Conservation (phyloP, 2,888 invertebrate species). For the Diabrotica balteata region DNA sequence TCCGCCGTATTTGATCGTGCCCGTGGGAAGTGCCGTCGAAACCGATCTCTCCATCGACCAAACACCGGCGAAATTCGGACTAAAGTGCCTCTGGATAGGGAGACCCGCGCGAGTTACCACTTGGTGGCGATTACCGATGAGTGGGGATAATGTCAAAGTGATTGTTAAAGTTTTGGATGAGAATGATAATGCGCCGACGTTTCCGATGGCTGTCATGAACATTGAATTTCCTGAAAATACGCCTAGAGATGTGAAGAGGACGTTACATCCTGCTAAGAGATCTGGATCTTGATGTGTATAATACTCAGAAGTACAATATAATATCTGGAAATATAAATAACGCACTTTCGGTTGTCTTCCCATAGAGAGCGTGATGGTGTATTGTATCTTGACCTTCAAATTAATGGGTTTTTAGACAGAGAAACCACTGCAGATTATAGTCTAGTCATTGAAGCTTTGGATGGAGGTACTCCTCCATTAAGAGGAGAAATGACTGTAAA, state of each 20-base stretch:
- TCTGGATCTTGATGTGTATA: conserved; percentile 85
- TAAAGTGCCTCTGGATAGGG: conserved; percentile 84
- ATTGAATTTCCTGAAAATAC: conserved; percentile 95
- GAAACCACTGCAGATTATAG: conserved; percentile 89
- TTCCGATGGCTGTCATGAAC: conserved; percentile 80
- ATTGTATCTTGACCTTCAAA: conserved; percentile 90
- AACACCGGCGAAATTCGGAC: conserved; percentile 93
- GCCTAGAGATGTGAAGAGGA: conserved; percentile 91
- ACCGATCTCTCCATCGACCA: conserved; percentile 86
- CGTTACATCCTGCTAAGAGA: conserved; percentile 91
- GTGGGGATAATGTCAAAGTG: conserved; percentile 87
- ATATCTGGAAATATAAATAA: conserved; percentile 93
- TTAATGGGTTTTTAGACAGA: conserved; percentile 91
- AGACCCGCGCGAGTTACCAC: conserved; percentile 85
- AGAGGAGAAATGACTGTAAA: conserved; percentile 89
- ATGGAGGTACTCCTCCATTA: conserved; percentile 89
- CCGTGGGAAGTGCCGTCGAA: conserved; percentile 87
- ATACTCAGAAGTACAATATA: conserved; percentile 92
- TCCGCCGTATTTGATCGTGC: conserved; percentile 90
- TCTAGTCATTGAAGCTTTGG: conserved; percentile 87
- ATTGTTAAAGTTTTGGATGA: conserved; percentile 90
- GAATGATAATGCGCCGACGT: conserved; percentile 94
- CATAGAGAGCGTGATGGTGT: conserved; percentile 90
- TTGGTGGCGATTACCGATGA: conserved; percentile 89
- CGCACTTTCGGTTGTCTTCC: conserved; percentile 86